phyloP scores from a whole-genome alignment of 2,113 vertebrate species.

The Phrynosoma blainvillii region DNA sequence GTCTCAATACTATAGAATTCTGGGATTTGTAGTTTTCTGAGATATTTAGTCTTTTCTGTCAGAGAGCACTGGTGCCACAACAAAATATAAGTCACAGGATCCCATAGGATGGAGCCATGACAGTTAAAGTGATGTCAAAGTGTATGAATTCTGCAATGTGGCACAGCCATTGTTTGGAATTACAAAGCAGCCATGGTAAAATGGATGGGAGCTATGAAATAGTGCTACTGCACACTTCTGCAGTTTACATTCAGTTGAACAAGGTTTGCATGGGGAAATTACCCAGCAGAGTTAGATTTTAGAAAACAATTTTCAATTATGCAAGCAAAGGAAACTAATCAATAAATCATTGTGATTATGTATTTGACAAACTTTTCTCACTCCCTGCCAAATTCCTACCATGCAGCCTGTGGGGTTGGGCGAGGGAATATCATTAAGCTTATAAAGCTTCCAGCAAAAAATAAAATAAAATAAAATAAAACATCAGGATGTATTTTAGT shows the following conservation, averaged over 20 bases:
- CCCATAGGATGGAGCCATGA: too few species aligned
- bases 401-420: not conserved
- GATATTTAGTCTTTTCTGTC: too few species aligned
- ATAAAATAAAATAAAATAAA: not conserved
- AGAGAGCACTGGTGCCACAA: too few species aligned
- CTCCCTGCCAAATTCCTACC: not conserved
- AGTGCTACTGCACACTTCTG: not conserved
- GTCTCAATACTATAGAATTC: too few species aligned
- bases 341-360: too few species aligned
- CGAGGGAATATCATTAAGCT: not conserved
- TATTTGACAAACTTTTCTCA: not conserved
- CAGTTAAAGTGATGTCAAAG: too few species aligned
- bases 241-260: not conserved
- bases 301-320: not conserved
- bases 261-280: not conserved
- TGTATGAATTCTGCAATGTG: too few species aligned
- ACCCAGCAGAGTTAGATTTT: too few species aligned
- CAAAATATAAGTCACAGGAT: too few species aligned
- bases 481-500: not conserved
- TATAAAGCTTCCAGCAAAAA: not conserved
- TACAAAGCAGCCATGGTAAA: not conserved
- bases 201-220: not conserved
- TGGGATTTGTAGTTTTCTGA: too few species aligned
- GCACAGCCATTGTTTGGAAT: not conserved
- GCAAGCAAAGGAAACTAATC: not conserved